These are phyloP conservation scores for Argyrosomus regius DNA, from an alignment of 2,797 vertebrate genomes.

Conservation along the genomic window DNA sequence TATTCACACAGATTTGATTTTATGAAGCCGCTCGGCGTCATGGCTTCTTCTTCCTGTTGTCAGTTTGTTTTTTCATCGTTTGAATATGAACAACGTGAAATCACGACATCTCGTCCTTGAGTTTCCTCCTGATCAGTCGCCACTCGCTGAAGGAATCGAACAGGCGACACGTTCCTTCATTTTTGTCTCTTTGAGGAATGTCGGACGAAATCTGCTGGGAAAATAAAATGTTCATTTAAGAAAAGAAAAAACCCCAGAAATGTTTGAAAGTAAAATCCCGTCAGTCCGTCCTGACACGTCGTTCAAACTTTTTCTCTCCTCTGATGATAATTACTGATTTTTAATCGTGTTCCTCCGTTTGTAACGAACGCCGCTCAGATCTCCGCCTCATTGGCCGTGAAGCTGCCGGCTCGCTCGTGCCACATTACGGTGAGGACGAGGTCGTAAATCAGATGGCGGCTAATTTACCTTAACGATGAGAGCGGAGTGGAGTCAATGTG, in stretches of 20 bases:
- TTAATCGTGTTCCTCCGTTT: conserved; percentile 28
- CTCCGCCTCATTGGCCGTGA: conserved; percentile 34
- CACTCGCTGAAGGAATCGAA: too few species aligned
- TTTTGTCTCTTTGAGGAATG: too few species aligned
- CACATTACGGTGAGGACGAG: conserved; percentile 21
- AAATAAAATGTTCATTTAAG: too few species aligned
- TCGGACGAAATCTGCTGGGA: too few species aligned
- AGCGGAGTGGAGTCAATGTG: conserved; percentile 29
- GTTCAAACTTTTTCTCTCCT: too few species aligned
- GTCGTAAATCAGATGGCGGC: conserved; percentile 41
- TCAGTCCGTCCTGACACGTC: too few species aligned
- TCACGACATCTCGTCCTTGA: too few species aligned
- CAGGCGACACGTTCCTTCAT: too few species aligned
- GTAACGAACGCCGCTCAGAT: conserved; percentile 29
- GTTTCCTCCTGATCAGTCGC: too few species aligned
- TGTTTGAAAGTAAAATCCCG: too few species aligned
- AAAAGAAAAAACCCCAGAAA: too few species aligned
- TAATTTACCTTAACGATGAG: conserved; percentile 38
- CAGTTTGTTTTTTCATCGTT: neutral
- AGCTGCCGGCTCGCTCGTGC: conserved; percentile 9
- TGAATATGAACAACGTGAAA: too few species aligned
- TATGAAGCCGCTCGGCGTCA: neutral
- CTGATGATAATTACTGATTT: conserved; percentile 44
- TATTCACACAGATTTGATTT: neutral
- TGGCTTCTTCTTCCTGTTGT: neutral